Base-by-base conservation (phyloP, 2,797 vertebrate genomes). In the Sebastes umbrosus region DNA sequence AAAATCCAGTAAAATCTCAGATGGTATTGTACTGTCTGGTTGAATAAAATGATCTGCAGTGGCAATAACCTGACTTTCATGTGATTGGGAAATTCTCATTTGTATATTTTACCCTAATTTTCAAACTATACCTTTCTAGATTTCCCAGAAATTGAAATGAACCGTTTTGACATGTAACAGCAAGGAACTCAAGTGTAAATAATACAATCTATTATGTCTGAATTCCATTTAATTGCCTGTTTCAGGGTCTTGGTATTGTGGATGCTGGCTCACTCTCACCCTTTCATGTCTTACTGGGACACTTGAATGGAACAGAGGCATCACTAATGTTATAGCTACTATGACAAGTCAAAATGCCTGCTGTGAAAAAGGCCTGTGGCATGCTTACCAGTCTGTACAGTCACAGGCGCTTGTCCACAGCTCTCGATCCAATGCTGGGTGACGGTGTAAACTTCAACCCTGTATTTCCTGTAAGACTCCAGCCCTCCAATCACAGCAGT, bases 331-430 rank as follows among this genome's bases (percentile, higher is more conserved):
- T 43, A 32, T 16, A 31, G 7, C n/a, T 22, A 2, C 18, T 18
- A 52, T 59, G 29, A 52, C 18, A 31, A 16, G 36, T 20, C 8
- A 29, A 46, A 74, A n/a, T 34, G 6, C 32, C 22, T 43, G 14
- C 24, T 14, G 14, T 20, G 20, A 9, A 55, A 60, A 62, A 62
- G 13, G 7, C 0, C 13, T n/a, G 2, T 16, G 4, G 7, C 9
- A n/a, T 52, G 39, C 90, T 88, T 93, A 98, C 97, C 96, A 92
- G 97, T 98, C 82, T 90, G 90, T 18, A 94, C 88, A 82, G 90
- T 86, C 77, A 97, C 36, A 70, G 94, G 84, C 4, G 73, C 82
- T 71, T 94, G 92, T 5, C 90, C 88, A 84, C 94, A 95, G 86
- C 96, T 97, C 79, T 94, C 85, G 84, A 96, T 91, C 80, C 96